Conservation (phyloP, 2,113 vertebrate genomes). For the Theristicus caerulescens region DNA sequence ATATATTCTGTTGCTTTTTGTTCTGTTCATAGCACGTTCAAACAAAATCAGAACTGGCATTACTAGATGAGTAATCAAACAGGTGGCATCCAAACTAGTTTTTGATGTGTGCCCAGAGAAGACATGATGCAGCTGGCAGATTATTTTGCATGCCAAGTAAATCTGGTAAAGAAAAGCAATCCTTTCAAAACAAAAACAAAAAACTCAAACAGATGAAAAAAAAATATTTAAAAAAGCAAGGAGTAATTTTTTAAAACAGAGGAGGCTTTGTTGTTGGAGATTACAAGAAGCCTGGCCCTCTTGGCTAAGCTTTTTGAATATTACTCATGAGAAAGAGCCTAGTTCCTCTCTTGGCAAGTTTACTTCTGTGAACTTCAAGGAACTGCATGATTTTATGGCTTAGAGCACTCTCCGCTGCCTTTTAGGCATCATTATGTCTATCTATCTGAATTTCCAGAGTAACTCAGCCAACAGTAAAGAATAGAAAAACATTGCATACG, state of each 20-base stretch:
- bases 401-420: neutral
- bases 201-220: neutral
- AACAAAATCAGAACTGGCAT: constrained; percentile 9
- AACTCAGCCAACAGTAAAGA: neutral
- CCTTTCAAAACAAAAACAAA: neutral
- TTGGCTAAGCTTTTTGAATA: neutral
- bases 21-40: neutral
- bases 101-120: neutral
- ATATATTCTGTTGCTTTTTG: neutral
- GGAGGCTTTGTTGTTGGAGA: neutral
- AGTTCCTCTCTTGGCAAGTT: neutral
- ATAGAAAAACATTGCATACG: neutral
- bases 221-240: neutral
- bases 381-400: neutral
- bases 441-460: neutral
- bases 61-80: constrained; percentile 31
- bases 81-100: constrained; percentile 33
- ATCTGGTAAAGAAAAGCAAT: neutral
- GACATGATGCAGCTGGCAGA: constrained; percentile 29
- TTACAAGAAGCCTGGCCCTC: neutral
- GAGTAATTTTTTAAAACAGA: neutral
- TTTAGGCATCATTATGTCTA: neutral
- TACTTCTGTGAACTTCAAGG: neutral
- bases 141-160: constrained; percentile 36
- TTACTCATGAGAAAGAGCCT: neutral